Evolutionary conservation across 1,140 invertebrate species (phyloP).

Genomic region (Macrobrachium rosenbergii): DNA sequence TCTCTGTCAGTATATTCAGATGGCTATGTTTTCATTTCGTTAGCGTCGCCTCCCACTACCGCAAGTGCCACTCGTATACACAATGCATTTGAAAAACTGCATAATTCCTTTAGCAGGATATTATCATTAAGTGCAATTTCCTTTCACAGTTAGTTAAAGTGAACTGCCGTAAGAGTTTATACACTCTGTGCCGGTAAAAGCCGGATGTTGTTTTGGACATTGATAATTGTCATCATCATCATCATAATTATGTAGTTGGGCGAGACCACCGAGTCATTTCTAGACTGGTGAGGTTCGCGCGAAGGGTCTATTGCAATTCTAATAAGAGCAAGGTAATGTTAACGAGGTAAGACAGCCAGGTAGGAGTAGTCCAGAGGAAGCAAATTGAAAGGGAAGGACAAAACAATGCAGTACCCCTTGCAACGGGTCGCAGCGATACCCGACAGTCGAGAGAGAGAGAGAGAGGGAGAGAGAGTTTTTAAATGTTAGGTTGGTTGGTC

Average conservation of each 20-base stretch:
- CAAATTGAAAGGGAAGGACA: background rate
- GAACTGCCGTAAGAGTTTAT: background rate
- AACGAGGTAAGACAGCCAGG: background rate
- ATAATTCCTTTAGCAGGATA: too few species aligned
- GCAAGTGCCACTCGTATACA: background rate
- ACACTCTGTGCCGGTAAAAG: background rate
- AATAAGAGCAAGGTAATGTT: background rate
- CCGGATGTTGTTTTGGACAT: background rate
- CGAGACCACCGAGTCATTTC: too few species aligned
- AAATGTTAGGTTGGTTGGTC: too few species aligned
- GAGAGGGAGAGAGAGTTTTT: background rate
- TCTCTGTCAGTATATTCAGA: background rate
- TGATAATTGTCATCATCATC: background rate
- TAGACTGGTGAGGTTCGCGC: too few species aligned
- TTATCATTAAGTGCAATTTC: too few species aligned
- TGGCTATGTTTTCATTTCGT: background rate
- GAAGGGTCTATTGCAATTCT: too few species aligned
- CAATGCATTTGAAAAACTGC: too few species aligned
- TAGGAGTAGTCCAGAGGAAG: background rate
- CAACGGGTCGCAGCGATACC: too few species aligned
- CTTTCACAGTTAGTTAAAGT: background rate
- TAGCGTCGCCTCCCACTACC: background rate
- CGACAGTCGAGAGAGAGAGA: conserved; percentile 2
- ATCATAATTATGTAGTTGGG: background rate
- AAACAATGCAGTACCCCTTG: background rate